Evolutionary conservation across 2,113 vertebrate genomes (phyloP), one percentile per base, ranked within the genome.

Genomic region (Sinocyclocheilus rhinocerous): DNA sequence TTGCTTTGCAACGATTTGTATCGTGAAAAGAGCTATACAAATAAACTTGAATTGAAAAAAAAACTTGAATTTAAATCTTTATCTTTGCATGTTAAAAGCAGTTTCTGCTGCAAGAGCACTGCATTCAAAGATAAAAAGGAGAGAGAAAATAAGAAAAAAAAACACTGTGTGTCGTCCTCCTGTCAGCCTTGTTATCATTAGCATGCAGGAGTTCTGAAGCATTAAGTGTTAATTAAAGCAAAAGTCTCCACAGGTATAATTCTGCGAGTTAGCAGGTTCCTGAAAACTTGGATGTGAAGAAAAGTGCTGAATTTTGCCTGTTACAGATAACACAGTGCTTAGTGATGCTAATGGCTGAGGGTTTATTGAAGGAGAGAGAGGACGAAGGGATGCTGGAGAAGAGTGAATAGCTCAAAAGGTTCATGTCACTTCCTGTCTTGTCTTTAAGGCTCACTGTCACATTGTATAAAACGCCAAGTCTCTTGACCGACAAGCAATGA

Each of bases 181-280:
- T 86, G 72, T 83, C 82, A 75, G 80, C 84, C 84, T 88, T 76
- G 29, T 86, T 88, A 88, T 76, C 50, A 15, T 61, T 33, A 79
- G 61, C 81, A 76, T 72, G 78, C 85, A 76, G 70, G 6, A 73
- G 29, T 83, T 76, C 24, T 42, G 33, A 52, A 73, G 87, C 42
- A 29, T 70, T 57, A 79, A 18, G 75, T 84, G 79, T 84, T 88
- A 81, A 86, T 88, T 86, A 84, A 83, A 61, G 69, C 16, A 8
- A 86, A 52, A 48, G 20, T 88, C 45, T 52, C 15, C 13, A 72
- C 75, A 73, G 82, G 76, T 79, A 79, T 59, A 57, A 59, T 59
- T 36, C 26, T 26, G 26, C 33, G 9, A 0, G 26, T 36, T 78
- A 55, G 76, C 50, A 78, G 76, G 24, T 57, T 78, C 6, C 26